Percentiles rank a stretch among this genome's conserved stretches.
phyloP scores from a whole-genome alignment of 2,113 vertebrate genomes.

The Crotophaga sulcirostris region DNA sequence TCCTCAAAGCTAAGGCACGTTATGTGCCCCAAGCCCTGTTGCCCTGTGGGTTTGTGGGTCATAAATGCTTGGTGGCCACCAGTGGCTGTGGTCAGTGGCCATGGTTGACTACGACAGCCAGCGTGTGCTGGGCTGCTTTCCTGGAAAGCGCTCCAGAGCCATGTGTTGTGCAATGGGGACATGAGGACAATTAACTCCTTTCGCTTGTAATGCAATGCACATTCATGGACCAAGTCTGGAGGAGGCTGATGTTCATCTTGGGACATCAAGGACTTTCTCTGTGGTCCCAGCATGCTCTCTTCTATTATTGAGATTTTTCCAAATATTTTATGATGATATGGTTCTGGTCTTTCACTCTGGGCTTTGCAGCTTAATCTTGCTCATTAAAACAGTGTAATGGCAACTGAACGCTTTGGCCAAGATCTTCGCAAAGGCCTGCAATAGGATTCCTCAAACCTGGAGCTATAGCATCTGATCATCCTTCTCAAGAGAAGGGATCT shows the following conservation, averaged over 20 bases:
- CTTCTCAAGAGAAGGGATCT: background rate
- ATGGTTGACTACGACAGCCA: background rate
- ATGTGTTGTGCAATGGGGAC: accelerated
- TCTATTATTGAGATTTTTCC: background rate
- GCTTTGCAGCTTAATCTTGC: background rate
- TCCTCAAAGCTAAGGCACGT: background rate
- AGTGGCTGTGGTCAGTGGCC: accelerated
- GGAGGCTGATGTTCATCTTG: background rate
- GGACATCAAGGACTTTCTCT: background rate
- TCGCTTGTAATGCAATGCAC: accelerated
- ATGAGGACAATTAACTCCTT: background rate
- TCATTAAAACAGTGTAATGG: background rate
- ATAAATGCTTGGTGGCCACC: background rate
- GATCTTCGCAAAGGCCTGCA: background rate
- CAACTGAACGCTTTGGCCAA: background rate
- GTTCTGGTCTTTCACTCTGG: background rate
- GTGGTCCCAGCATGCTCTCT: accelerated
- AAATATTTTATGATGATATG: background rate
- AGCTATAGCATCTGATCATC: background rate
- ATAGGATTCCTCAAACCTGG: background rate
- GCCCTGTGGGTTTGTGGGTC: background rate
- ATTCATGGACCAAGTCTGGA: background rate
- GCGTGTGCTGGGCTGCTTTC: background rate
- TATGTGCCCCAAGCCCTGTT: background rate
- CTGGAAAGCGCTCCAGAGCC: background rate